Evolutionary conservation across 64 coral and sea anemone genomes (phyloP), one percentile per base, ranked within the genome.

Genomic region (Stylophora pistillata): DNA sequence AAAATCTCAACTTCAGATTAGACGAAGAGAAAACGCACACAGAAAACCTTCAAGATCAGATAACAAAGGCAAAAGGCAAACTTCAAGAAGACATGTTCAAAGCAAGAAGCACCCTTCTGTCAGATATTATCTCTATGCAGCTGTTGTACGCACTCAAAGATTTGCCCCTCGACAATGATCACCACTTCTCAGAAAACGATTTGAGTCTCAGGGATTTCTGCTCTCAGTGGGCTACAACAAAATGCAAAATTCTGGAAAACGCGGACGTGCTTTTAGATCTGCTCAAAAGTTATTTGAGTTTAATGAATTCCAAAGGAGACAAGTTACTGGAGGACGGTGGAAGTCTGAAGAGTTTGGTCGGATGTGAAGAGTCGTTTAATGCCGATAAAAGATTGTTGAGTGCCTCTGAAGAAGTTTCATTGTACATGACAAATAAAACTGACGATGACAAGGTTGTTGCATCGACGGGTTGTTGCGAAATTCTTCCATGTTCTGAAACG

Each of bases 401-500:
- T 70, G 34, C 66, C 32, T 1, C 62, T 53, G 74, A 92, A 63
- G 84, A 86, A 15, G 72, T 69, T 1, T 37, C 85, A 5, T 18
- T 96, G 33, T 73, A 88, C n/a, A 2, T 72, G 17, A 56, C 70
- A 58, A 97, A 97, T 56, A 93, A 97, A 90, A 97, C 95, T 18
- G 95, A 97, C 55, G 95, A 97, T 90, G 95, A 97, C 30, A 97
- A 97, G 59, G 91, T 71, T 28, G 82, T 86, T 78, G 91, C 87
- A 25, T 95, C 78, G 53, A 30, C 78, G 17, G 70, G 53, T 15
- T 59, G 53, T 65, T 68, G 72, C 59, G 58, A 91, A 72, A 33
- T 0, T 14, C 23, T 9, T 15, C 52, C 57, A 13, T 47, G 37
- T 47, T 47, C 37, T 7, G 78, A 77, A 9, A 78, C 74, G 27